Evolutionary conservation across 2,113 vertebrate genomes (phyloP).

Genomic region (Rhinolophus sinicus): DNA sequence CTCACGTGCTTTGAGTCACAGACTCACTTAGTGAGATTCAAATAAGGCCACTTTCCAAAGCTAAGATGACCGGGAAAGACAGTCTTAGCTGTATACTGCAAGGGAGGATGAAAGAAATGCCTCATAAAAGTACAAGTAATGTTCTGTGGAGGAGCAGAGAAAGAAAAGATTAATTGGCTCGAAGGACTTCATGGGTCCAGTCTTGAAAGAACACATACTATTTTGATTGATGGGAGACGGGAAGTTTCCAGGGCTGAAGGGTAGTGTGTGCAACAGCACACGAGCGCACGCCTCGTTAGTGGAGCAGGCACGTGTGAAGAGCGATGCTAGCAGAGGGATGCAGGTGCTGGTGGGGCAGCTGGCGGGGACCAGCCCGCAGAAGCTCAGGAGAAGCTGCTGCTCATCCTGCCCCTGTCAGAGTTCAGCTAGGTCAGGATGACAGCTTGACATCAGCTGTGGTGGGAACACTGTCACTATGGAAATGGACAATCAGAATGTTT

Average conservation of each 20-base stretch:
- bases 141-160: not conserved
- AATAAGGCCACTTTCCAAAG: not conserved
- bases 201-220: not conserved
- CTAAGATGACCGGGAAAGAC: not conserved
- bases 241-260: not conserved
- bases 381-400: not conserved
- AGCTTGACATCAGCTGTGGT: not conserved
- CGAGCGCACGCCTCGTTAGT: rapidly evolving
- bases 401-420: not conserved
- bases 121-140: not conserved
- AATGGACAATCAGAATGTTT: not conserved
- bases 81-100: not conserved
- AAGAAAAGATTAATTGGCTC: not conserved
- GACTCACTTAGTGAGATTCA: not conserved
- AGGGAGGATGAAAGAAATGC: not conserved
- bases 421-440: not conserved
- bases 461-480: not conserved
- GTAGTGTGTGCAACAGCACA: not conserved
- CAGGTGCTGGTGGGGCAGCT: not conserved
- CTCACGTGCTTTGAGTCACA: not conserved
- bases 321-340: not conserved
- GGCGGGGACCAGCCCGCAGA: not conserved
- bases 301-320: not conserved
- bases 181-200: not conserved
- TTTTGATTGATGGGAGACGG: not conserved